These are phyloP conservation scores for Catostomus latipinnis DNA, from an alignment of 2,797 vertebrate genomes.

Conservation along the genomic window DNA sequence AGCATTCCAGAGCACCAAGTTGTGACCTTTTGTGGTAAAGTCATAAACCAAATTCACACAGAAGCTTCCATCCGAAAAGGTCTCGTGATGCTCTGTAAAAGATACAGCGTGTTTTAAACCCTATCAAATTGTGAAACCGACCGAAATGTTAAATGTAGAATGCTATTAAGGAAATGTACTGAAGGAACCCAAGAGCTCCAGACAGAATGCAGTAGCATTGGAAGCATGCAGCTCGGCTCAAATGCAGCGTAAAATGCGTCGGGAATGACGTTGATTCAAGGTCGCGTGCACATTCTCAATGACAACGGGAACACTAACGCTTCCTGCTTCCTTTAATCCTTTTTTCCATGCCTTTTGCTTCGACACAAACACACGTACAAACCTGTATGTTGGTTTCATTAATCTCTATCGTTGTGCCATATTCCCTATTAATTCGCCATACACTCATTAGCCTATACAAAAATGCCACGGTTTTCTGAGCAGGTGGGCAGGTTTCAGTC, in stretches of 20 bases:
- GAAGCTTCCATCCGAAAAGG: slow-evolving; percentile 5
- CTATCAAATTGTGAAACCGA: neutral
- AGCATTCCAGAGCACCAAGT: slow-evolving; percentile 59
- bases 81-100: neutral
- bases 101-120: slow-evolving; percentile 9
- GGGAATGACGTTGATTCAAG: slow-evolving; percentile 81
- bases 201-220: slow-evolving; percentile 68
- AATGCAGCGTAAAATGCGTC: slow-evolving; percentile 79
- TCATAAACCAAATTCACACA: slow-evolving; percentile 49
- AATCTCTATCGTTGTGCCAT: no score
- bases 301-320: slow-evolving; percentile 68
- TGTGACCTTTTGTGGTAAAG: slow-evolving; percentile 59
- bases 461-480: neutral
- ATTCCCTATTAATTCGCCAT: no score
- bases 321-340: slow-evolving; percentile 31
- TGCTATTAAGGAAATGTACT: neutral
- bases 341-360: slow-evolving; percentile 13
- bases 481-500: slow-evolving; percentile 12
- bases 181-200: slow-evolving; percentile 2
- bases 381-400: no score
- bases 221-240: slow-evolving; percentile 70
- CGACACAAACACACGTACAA: neutral
- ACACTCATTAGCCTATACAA: neutral
- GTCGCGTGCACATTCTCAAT: slow-evolving; percentile 73
- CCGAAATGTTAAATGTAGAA: neutral